Percentiles rank a stretch among this genome's conserved stretches.
Evolutionary conservation across 2,113 vertebrate genomes (phyloP).

Genomic region (Cercocebus atys): DNA sequence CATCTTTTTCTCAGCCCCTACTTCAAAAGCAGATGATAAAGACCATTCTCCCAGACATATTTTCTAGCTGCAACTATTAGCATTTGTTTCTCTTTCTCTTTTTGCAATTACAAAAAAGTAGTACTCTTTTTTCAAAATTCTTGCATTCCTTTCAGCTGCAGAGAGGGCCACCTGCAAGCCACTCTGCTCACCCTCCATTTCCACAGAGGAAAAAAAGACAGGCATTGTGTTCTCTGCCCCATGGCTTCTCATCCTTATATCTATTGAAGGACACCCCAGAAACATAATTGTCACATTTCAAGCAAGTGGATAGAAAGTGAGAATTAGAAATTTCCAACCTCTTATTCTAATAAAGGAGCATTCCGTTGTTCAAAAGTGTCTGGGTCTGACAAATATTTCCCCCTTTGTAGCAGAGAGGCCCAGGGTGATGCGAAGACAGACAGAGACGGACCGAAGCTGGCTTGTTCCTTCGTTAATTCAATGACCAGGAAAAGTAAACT

Average conservation of each 20-base stretch:
- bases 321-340: constrained; percentile 27
- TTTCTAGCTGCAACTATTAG: constrained; percentile 74
- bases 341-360: neutral
- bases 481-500: constrained; percentile 80
- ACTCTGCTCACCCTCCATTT: neutral
- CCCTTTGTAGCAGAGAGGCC: neutral
- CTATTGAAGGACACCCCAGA: neutral
- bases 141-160: constrained; percentile 64
- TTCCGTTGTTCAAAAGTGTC: neutral
- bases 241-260: neutral
- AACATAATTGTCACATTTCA: constrained; percentile 44
- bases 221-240: constrained; percentile 54
- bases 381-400: neutral
- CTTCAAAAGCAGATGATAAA: constrained; percentile 79
- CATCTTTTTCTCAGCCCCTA: constrained; percentile 71
- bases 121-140: neutral
- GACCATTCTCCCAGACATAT: constrained; percentile 66
- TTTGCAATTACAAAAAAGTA: neutral
- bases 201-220: constrained; percentile 30
- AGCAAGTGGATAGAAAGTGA: constrained; percentile 37
- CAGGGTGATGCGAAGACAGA: neutral
- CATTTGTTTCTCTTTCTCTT: constrained; percentile 60
- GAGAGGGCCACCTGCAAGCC: constrained; percentile 70
- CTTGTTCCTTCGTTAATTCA: constrained; percentile 78
- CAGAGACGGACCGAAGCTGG: neutral